Evolutionary conservation across 2,797 vertebrate genomes (phyloP), one percentile per base, ranked within the genome.

Genomic region (Taenioides sp.): DNA sequence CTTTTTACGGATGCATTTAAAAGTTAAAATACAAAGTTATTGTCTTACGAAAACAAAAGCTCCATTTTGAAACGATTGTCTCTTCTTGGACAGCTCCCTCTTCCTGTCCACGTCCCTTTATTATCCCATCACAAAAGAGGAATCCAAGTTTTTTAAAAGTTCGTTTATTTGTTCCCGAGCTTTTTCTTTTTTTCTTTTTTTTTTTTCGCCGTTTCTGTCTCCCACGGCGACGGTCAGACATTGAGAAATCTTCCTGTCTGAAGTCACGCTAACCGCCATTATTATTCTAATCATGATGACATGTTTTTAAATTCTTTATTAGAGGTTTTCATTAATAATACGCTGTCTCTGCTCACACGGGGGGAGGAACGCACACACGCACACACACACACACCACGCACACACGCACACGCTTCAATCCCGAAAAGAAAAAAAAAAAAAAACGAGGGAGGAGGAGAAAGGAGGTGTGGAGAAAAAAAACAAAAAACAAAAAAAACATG

Each of bases 281-380:
- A 92, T 91, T 90, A 88, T 90, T 90, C 87, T 90, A 90, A 89
- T 90, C 87, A 88, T 86, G 87, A 89, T 91, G 89, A 90, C 89
- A 89, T 91, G 88, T 91, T 92, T 91, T 88, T 91, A 91, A 91
- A 89, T 89, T 88, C 86, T 87, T 91, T 92, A 90, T 92, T 91
- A 91, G 86, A 90, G 78, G 84, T 89, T 91, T 91, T 90, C 82
- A 91, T 91, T 89, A 92, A 92, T 92, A 88, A 89, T 87, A 86
- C 74, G 82, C 84, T 90, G 88, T 86, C 89, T 88, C 77, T 76
- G 77, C 73, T 68, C n/a, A 83, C 85, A 54, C 73, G 49, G 77
- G 65, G 72, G 75, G 60, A 61, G 64, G 37, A 27, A 62, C 62
- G 17, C 68, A 18, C 78, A 70, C 73, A 66, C 34, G 10, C 34